A percentile compares a stretch with the other conserved stretches of the same genome.
Evolutionary conservation across 2,797 vertebrate species (phyloP).

Genomic region (Poecile montanus): DNA sequence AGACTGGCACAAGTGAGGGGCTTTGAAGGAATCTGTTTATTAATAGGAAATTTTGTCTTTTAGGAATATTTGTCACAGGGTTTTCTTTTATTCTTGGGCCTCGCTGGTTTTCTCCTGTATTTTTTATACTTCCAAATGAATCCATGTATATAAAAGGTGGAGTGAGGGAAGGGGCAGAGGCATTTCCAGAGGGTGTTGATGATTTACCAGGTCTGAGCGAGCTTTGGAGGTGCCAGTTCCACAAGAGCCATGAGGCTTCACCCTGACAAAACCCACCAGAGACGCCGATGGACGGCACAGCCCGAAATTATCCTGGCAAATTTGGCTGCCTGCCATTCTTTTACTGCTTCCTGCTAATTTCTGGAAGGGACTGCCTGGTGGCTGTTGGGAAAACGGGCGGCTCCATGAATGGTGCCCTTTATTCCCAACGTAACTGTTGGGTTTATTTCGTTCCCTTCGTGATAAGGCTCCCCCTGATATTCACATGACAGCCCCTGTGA

Average conservation of each 20-base stretch:
- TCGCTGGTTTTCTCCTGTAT: background rate
- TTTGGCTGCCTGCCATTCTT: slow-evolving; percentile 4
- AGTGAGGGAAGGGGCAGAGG: background rate
- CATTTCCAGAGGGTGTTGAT: background rate
- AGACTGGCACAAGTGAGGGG: background rate
- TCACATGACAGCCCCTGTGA: slow-evolving; percentile 32
- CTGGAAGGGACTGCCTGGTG: background rate
- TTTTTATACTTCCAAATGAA: fast-evolving
- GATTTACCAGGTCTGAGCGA: background rate
- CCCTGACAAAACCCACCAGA: background rate
- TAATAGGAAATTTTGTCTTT: background rate
- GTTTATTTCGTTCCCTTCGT: background rate
- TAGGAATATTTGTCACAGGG: fast-evolving
- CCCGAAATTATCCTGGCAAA: background rate
- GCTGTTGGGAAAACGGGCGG: background rate
- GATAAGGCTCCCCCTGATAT: background rate
- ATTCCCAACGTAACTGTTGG: background rate
- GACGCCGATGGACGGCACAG: background rate
- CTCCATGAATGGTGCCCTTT: slow-evolving; percentile 44
- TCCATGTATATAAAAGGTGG: background rate
- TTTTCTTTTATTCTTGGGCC: background rate
- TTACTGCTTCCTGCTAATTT: background rate
- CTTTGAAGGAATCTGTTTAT: background rate
- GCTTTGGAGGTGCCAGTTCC: background rate
- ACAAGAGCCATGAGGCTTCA: background rate